Evolutionary conservation across 2,888 invertebrate species (phyloP).

Genomic region (Chrysotoxum bicinctum): DNA sequence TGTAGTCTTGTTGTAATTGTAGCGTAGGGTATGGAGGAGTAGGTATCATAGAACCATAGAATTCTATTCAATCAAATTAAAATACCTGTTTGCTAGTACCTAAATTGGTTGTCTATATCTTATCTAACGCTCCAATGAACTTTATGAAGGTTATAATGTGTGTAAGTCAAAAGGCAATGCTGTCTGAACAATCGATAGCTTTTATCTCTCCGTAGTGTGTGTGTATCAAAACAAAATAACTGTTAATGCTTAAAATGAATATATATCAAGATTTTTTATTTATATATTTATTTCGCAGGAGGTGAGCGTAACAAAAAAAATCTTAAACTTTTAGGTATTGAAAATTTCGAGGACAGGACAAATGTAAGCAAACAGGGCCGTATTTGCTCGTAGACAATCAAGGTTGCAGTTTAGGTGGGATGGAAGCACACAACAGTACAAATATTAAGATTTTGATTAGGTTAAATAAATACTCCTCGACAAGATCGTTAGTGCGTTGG

Average conservation of each 20-base stretch:
- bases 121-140: slow-evolving; percentile 7
- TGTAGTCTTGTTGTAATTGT: neutral
- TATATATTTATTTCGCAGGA: neutral
- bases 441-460: too few relatives aligned
- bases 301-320: neutral
- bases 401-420: too few relatives aligned
- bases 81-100: slow-evolving; percentile 9
- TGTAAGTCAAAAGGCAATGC: slow-evolving; percentile 21
- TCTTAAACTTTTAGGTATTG: neutral
- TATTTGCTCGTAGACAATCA: neutral
- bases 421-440: too few relatives aligned
- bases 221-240: slow-evolving; percentile 11
- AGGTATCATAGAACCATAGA: neutral
- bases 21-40: neutral
- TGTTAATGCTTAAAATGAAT: neutral
- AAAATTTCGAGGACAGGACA: neutral
- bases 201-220: slow-evolving; percentile 8
- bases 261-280: neutral
- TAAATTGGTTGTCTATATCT: slow-evolving; percentile 32
- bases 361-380: neutral
- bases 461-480: too few relatives aligned
- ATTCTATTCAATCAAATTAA: slow-evolving; percentile 27
- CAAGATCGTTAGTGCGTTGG: too few relatives aligned
- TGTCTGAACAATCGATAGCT: slow-evolving; percentile 22
- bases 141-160: slow-evolving; percentile 27